phyloP scores from a whole-genome alignment of 2,797 vertebrate species.

The Syngnathus rostellatus region DNA sequence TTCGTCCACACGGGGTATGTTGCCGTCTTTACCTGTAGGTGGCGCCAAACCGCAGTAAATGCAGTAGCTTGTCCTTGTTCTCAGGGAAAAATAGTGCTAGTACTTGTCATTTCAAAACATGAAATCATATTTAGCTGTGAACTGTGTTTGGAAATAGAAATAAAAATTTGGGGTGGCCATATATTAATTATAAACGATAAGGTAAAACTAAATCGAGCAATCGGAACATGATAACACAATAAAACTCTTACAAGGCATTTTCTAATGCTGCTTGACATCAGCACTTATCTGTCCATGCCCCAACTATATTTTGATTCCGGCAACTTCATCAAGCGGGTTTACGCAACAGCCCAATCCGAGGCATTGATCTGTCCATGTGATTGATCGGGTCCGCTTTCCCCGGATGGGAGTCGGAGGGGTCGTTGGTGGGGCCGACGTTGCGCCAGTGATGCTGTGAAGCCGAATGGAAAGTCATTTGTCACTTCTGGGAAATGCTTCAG shows the following conservation, averaged over 20 bases:
- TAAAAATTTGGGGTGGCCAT: too few species aligned
- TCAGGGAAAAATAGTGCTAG: too few species aligned
- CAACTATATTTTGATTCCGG: slow-evolving; percentile 25
- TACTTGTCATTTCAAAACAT: too few species aligned
- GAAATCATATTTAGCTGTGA: too few species aligned
- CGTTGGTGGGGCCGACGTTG: slow-evolving; percentile 15
- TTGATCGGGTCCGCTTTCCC: slow-evolving; percentile 39
- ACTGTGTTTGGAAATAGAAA: too few species aligned
- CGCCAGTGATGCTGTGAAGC: slow-evolving; percentile 32
- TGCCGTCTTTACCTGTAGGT: slow-evolving; percentile 30
- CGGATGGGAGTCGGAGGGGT: slow-evolving; percentile 32
- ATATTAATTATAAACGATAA: too few species aligned
- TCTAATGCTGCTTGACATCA: neutral
- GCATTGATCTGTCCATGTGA: slow-evolving; percentile 51
- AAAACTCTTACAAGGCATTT: neutral
- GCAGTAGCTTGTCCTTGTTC: neutral
- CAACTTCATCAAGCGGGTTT: slow-evolving; percentile 54
- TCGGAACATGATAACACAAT: neutral
- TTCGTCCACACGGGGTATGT: neutral
- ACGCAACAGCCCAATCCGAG: slow-evolving; percentile 54
- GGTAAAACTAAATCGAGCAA: neutral
- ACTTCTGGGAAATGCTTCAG: slow-evolving; percentile 32
- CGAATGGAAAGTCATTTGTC: slow-evolving; percentile 46
- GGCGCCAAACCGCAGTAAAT: slow-evolving; percentile 20
- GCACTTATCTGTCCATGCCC: neutral